Base-by-base conservation (phyloP, 2,888 invertebrate species). In the Trypoxylon attenuatum region DNA sequence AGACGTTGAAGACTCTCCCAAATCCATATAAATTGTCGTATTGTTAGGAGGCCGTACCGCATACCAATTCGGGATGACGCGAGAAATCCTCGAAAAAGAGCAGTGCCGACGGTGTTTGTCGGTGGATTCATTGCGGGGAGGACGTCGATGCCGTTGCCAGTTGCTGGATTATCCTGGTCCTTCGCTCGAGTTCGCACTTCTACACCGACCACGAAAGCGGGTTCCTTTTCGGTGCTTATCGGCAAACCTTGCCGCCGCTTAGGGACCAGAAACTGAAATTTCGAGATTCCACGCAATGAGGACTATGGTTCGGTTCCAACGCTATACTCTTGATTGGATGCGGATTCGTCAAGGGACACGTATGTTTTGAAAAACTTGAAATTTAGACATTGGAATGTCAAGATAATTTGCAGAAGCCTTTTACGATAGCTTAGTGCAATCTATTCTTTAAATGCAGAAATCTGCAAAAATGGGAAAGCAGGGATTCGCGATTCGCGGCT, bases 11-110 rank as follows among this genome's bases (percentile, higher is more conserved):
- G 82, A 80, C 78, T 81, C 78, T 59, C 66, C 78, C 77, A 84
- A 84, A 84, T 84, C 84, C 84, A 84, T 85, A 84, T 83, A 85
- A 84, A 84, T 84, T 83, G 84, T 84, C 80, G 81, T 82, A 84
- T 84, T 83, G 84, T 84, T 79, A 77, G 79, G 73, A 72, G 76
- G 63, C 73, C 70, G 76, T 73, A 72, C 73, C 65, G 82, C 82
- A 81, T 82, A 84, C 82, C 82, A 80, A 84, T 84, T 83, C 77
- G 73, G 73, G 74, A 80, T 80, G 72, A 73, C 68, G 62, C 71
- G 76, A 58, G 75, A 82, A 78, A 75, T 75, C 76, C 72, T 62
- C 59, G 72, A 67, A 72, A 74, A 70, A 72, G 71, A 70, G 66
- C 64, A 66, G 59, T 73, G 67, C 49, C 59, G 61, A 70, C 67